phyloP scores from a whole-genome alignment of 2,113 vertebrate genomes.

The Platichthys flesus region DNA sequence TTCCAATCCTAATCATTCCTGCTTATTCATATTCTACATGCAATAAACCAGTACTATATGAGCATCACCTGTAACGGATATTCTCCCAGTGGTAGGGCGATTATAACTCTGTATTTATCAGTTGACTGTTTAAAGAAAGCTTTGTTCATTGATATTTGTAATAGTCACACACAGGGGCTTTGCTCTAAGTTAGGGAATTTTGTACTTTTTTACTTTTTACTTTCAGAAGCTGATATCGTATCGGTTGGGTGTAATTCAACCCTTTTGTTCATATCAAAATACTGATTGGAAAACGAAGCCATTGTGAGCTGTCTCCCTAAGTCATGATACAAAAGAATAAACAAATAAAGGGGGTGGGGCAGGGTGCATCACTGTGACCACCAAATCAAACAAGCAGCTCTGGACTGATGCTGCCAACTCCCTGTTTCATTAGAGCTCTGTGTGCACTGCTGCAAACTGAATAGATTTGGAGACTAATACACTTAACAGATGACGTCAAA shows the following conservation, averaged over 20 bases:
- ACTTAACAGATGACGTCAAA: slow-evolving; percentile 7
- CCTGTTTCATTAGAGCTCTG: slow-evolving; percentile 5
- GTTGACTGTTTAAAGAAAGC: no score
- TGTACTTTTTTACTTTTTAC: neutral
- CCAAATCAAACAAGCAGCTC: neutral
- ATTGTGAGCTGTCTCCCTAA: neutral
- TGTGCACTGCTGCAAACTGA: slow-evolving; percentile 1
- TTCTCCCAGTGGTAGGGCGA: no score
- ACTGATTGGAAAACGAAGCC: neutral
- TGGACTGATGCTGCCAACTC: slow-evolving; percentile 5
- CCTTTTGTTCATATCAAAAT: neutral
- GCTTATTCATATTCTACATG: no score
- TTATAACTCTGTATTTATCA: no score
- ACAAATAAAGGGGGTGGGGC: neutral
- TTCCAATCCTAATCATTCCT: no score
- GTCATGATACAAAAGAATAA: neutral
- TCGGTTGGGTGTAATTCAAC: no score
- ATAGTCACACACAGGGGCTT: no score
- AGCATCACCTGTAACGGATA: no score
- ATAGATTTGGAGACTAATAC: slow-evolving; percentile 4
- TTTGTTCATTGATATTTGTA: no score
- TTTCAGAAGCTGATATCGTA: no score
- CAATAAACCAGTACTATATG: no score
- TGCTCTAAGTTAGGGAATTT: no score
- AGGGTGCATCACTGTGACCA: neutral